Evolutionary conservation across 2,797 vertebrate species (phyloP), one percentile per base, ranked within the genome.

Genomic region (Pipistrellus kuhlii): DNA sequence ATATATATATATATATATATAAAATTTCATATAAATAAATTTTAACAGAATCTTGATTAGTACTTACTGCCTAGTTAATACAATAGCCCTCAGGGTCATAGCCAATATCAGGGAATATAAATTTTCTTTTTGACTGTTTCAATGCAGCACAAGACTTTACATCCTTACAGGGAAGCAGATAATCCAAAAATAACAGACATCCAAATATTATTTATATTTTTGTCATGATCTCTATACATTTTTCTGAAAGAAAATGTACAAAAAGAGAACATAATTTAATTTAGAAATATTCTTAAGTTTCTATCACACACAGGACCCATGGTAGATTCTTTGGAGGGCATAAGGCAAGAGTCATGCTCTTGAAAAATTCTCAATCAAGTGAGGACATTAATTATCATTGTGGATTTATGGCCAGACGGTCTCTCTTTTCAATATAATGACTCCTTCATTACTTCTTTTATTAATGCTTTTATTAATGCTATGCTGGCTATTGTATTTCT

Each of bases 171-270:
- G 41, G 32, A 46, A 86, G 11, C 23, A 75, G 32, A 75, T 89
- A 38, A 91, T 25, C 8, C 9, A 15, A 41, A 88, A 86, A 46
- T 73, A 64, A 44, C 10, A 86, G 32, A 51, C 21, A 15, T 59
- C 15, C 53, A 83, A 78, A 76, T 76, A 85, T 76, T 53, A 44
- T 82, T 88, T 71, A 20, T 69, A 46, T 76, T 95, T 96, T 95
- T 95, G 77, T n/a, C 7, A 23, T 84, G 25, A 48, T 84, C 21
- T 71, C 6, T 86, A 48, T 62, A 66, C 38, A 0, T 88, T 48
- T 32, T 32, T 89, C 44, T 44, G 18, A 91, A 92, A 55, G 35
- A 55, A 80, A 85, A 88, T 73, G 77, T 72, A 53, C 32, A 32
- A 78, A 80, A 80, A 53, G 51, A 64, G 48, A 77, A 35, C 15